These are phyloP conservation scores for Drosophila orena DNA, from an alignment of 1,140 invertebrate genomes.

Conservation along the genomic window DNA sequence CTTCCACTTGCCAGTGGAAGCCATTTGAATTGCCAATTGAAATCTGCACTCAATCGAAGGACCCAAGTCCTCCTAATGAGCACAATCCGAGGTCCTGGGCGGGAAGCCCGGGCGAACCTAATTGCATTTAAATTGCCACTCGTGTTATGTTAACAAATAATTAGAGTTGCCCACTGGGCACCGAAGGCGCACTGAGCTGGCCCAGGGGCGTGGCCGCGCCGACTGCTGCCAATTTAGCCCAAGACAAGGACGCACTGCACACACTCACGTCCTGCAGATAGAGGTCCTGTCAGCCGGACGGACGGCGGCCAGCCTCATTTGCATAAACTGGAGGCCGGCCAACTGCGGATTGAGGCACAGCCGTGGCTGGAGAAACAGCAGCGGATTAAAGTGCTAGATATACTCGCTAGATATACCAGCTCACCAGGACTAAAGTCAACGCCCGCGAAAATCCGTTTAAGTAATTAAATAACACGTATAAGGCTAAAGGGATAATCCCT, in stretches of 20 bases:
- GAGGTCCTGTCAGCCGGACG: constrained; percentile 18
- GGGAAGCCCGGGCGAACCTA: constrained; percentile 54
- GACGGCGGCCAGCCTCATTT: constrained; percentile 53
- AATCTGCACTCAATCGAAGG: constrained; percentile 48
- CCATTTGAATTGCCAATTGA: constrained; percentile 50
- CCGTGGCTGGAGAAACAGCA: constrained; percentile 6
- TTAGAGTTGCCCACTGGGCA: constrained; percentile 76
- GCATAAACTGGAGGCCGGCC: constrained; percentile 54
- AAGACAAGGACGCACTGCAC: constrained; percentile 61
- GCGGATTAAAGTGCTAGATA: constrained; percentile 12
- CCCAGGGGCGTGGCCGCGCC: constrained; percentile 37
- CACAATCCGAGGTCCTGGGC: constrained; percentile 25
- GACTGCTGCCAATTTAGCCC: constrained; percentile 45
- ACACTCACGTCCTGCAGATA: constrained; percentile 9
- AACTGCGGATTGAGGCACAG: constrained; percentile 40
- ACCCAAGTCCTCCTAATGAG: constrained; percentile 59
- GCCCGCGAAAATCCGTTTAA: constrained; percentile 24
- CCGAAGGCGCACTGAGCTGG: constrained; percentile 39
- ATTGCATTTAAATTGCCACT: constrained; percentile 83
- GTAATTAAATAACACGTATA: constrained; percentile 21
- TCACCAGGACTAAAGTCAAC: constrained; percentile 8
- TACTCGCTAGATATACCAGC: constrained; percentile 5
- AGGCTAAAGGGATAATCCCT: neutral
- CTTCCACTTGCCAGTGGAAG: constrained; percentile 34
- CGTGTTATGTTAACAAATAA: constrained; percentile 82